Percentiles rank a stretch among this genome's conserved stretches.
phyloP scores from a whole-genome alignment of 37 sponge, comb jelly and placozoan genomes.

The Agelas oroides region DNA sequence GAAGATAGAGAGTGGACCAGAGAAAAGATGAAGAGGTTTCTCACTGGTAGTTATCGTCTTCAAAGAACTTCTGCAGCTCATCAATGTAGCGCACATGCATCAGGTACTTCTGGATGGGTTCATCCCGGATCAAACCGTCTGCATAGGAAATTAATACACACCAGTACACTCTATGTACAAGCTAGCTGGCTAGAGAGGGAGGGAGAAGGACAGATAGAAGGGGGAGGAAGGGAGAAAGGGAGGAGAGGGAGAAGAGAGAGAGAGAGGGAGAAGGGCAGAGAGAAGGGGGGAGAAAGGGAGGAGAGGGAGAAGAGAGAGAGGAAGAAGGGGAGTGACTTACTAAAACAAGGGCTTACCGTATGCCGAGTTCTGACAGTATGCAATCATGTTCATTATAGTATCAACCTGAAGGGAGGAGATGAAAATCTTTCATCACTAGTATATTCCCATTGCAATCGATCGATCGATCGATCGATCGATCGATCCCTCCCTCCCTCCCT shows the following conservation, averaged over 20 bases:
- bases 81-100: conserved; percentile 66
- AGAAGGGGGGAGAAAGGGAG: too few species aligned
- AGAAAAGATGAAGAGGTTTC: not conserved
- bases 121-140: conserved; percentile 48
- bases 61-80: conserved; percentile 84
- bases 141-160: not conserved
- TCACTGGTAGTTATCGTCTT: conserved; percentile 81
- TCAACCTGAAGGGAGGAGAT: conserved; percentile 35
- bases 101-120: conserved; percentile 66
- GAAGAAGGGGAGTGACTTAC: too few species aligned
- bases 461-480: not conserved
- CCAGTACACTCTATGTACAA: too few species aligned
- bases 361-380: conserved; percentile 73
- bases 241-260: not conserved
- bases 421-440: not conserved
- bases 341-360: conserved; percentile 56
- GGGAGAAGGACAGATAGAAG: not conserved
- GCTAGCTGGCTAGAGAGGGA: too few species aligned
- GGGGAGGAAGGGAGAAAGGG: not conserved
- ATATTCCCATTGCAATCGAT: not conserved
- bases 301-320: too few species aligned
- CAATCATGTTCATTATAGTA: conserved; percentile 56
- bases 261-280: not conserved
- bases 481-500: not conserved
- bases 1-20: too few species aligned